Conservation (phyloP, 2,797 vertebrate species). For the Cephalopachus bancanus region DNA sequence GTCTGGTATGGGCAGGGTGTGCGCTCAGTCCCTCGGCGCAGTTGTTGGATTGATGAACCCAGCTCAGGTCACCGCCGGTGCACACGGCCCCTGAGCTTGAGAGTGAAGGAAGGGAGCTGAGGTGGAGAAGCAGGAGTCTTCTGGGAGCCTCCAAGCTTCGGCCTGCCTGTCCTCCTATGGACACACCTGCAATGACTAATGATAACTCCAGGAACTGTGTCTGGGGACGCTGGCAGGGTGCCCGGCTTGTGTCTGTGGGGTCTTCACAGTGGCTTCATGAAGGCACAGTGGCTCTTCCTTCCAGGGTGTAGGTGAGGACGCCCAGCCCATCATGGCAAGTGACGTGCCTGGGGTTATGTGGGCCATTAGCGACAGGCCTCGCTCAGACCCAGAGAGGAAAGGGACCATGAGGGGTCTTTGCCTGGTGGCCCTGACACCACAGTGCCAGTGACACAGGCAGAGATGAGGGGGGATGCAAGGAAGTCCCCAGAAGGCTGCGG, state of each 20-base stretch:
- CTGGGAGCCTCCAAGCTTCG: background rate
- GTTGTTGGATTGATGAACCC: background rate
- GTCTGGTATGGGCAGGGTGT: background rate
- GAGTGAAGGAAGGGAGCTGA: background rate
- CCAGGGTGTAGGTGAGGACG: background rate
- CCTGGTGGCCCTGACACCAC: background rate
- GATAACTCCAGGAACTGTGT: background rate
- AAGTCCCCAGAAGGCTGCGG: rapidly evolving
- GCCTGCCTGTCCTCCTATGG: background rate
- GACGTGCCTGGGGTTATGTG: background rate
- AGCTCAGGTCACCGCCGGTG: background rate
- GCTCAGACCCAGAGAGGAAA: background rate
- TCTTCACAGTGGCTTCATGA: background rate
- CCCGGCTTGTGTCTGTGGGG: rapidly evolving
- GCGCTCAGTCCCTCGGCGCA: rapidly evolving
- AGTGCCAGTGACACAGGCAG: background rate
- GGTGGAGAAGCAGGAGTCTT: background rate
- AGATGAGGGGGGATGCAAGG: background rate
- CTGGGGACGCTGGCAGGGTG: background rate
- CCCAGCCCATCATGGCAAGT: no score
- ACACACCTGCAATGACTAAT: rapidly evolving
- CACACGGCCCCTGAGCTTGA: background rate
- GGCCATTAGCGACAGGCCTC: background rate
- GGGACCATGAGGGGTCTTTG: background rate
- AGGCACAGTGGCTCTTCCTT: rapidly evolving